phyloP scores from a whole-genome alignment of 2,797 vertebrate genomes.

The Eupleurogrammus muticus region DNA sequence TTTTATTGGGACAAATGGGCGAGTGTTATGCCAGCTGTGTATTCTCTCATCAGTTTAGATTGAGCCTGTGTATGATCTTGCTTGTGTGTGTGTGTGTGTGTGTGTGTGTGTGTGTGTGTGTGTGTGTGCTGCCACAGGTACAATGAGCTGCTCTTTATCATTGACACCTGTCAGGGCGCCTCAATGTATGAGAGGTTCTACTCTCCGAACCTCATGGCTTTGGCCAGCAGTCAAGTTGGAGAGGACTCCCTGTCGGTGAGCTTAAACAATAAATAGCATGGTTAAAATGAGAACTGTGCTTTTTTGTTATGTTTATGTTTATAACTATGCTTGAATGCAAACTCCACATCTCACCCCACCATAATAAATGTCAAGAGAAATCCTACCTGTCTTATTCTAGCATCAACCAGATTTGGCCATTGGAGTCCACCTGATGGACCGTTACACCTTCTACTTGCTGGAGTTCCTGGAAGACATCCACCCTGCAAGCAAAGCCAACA shows the following conservation, averaged over 20 bases:
- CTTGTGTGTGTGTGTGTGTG: constrained; percentile 19
- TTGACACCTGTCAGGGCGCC: constrained; percentile 98
- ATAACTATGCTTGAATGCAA: not conserved
- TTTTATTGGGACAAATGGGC: constrained; percentile 56
- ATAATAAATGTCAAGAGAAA: not conserved
- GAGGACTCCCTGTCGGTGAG: constrained; percentile 98
- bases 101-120: constrained; percentile 6
- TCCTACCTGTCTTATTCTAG: constrained; percentile 68
- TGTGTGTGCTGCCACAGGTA: constrained; percentile 83
- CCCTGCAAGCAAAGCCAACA: constrained; percentile 94
- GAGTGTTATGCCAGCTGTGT: constrained; percentile 44
- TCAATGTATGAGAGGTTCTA: constrained; percentile 99
- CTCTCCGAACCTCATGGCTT: constrained; percentile 97
- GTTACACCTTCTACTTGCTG: constrained; percentile 97
- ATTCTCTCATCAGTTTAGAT: constrained; percentile 21
- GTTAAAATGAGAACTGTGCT: too few species aligned
- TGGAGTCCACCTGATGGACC: constrained; percentile 98
- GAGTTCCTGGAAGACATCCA: constrained; percentile 98
- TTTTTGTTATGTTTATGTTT: too few species aligned
- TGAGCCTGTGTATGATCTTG: not conserved
- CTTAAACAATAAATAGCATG: too few species aligned
- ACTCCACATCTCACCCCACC: not conserved
- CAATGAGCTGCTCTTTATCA: constrained; percentile 97
- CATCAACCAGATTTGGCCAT: constrained; percentile 97
- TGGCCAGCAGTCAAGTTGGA: constrained; percentile 98